Conservation (phyloP, 2,888 invertebrate genomes). For the Galeruca laticollis region DNA sequence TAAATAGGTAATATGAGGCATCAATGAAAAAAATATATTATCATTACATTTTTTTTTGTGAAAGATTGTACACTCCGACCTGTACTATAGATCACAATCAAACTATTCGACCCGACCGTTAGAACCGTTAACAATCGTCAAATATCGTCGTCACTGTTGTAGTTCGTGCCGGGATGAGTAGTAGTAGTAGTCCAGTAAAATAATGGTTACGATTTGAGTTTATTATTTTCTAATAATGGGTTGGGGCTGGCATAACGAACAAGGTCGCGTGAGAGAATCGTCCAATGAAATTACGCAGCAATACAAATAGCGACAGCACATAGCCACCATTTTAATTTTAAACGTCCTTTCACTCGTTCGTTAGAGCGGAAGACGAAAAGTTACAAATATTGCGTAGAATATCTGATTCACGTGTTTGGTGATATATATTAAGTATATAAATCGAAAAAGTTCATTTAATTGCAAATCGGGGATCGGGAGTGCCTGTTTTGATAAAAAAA, state of each 20-base stretch:
- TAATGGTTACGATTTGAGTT: background rate
- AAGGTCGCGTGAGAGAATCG: background rate
- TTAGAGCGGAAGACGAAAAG: background rate
- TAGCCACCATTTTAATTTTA: constrained; percentile 18
- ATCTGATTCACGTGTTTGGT: constrained; percentile 18
- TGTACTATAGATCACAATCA: background rate
- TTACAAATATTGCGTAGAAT: constrained; percentile 11
- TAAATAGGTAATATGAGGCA: no score
- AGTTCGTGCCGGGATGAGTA: background rate
- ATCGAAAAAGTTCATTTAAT: constrained; percentile 5
- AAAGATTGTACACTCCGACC: background rate
- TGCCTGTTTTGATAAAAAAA: constrained; percentile 20
- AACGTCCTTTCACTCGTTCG: constrained; percentile 2
- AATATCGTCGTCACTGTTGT: background rate
- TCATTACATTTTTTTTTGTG: no score
- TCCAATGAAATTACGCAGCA: background rate
- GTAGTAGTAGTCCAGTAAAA: background rate
- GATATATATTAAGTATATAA: constrained; percentile 14
- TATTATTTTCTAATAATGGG: background rate
- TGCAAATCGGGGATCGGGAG: constrained; percentile 8
- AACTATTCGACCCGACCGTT: background rate
- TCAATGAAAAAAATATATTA: no score
- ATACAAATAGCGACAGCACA: constrained; percentile 9
- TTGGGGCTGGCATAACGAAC: background rate
- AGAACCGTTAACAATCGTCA: background rate